phyloP scores from a whole-genome alignment of 2,888 invertebrate genomes.

The Papilio elwesi region DNA sequence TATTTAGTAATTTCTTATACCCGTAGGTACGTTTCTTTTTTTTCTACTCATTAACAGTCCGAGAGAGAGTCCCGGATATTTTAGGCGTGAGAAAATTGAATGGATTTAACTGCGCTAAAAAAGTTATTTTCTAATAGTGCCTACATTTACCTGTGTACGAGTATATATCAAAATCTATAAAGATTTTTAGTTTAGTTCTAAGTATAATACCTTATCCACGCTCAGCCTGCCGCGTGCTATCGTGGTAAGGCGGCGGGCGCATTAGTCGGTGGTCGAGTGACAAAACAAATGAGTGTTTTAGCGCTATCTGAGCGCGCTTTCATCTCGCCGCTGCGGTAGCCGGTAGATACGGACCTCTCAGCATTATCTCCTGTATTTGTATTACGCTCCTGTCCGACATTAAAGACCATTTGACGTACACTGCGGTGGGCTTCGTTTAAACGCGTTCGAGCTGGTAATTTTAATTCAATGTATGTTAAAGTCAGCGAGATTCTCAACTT shows the following conservation, averaged over 20 bases:
- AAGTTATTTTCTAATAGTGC: no score
- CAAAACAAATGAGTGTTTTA: constrained; percentile 84
- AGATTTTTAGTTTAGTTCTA: no score
- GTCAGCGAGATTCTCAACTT: background rate
- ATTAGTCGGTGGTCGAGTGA: constrained; percentile 66
- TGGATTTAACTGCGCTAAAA: no score
- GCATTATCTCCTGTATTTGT: constrained; percentile 50
- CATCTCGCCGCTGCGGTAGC: constrained; percentile 66
- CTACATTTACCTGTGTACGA: no score
- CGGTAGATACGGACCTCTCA: constrained; percentile 50
- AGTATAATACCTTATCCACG: constrained; percentile 25
- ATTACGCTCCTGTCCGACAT: constrained; percentile 39
- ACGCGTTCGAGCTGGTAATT: constrained; percentile 8
- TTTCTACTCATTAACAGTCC: no score
- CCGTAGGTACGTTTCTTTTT: no score
- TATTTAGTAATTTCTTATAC: no score
- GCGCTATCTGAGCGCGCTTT: constrained; percentile 74
- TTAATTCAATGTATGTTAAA: constrained; percentile 31
- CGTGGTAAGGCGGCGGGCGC: constrained; percentile 43
- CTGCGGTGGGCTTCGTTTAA: constrained; percentile 33
- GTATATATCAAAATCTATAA: no score
- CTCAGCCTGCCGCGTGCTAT: constrained; percentile 7
- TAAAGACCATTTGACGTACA: constrained; percentile 40
- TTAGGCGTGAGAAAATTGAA: no score
- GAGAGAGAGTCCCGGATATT: no score